phyloP scores from a whole-genome alignment of 2,888 invertebrate genomes.

The Drosophila formosana region DNA sequence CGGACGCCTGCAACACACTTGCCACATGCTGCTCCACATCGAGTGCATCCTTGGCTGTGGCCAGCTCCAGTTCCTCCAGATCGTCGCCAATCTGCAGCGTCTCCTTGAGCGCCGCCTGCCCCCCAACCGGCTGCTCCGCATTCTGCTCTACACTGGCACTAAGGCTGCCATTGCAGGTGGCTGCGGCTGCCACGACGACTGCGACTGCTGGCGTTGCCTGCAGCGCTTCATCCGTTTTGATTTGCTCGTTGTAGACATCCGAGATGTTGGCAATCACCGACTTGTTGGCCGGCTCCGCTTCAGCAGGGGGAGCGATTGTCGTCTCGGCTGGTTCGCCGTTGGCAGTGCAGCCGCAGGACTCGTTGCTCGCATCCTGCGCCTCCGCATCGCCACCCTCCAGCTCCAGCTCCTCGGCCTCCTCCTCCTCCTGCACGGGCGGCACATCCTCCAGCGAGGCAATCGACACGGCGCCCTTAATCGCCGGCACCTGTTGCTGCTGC shows the following conservation, averaged over 20 bases:
- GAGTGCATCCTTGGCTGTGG: conserved; percentile 71
- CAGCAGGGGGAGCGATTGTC: not conserved
- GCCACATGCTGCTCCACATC: conserved; percentile 86
- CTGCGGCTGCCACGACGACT: not conserved
- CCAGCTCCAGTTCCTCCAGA: conserved; percentile 78
- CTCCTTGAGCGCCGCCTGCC: conserved; percentile 83
- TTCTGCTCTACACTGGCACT: conserved; percentile 29
- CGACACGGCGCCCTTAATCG: conserved; percentile 60
- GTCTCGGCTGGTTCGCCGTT: conserved; percentile 23
- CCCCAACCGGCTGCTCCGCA: conserved; percentile 49
- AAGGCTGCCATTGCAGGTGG: conserved; percentile 71
- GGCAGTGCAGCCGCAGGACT: conserved; percentile 35
- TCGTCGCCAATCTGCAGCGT: conserved; percentile 84
- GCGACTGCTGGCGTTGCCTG: conserved; percentile 34
- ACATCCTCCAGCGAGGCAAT: conserved; percentile 82
- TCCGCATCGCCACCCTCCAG: conserved; percentile 56
- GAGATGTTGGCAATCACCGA: conserved; percentile 84
- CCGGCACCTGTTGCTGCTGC: conserved; percentile 38
- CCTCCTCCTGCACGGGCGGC: conserved; percentile 71
- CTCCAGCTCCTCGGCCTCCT: conserved; percentile 61
- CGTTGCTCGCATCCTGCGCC: conserved; percentile 23
- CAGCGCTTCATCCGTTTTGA: conserved; percentile 82
- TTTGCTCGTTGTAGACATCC: conserved; percentile 85
- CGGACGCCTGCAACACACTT: conserved; percentile 86
- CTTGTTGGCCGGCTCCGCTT: conserved; percentile 61